Conservation (phyloP, 2,113 vertebrate genomes). For the Tylochromis polylepis region DNA sequence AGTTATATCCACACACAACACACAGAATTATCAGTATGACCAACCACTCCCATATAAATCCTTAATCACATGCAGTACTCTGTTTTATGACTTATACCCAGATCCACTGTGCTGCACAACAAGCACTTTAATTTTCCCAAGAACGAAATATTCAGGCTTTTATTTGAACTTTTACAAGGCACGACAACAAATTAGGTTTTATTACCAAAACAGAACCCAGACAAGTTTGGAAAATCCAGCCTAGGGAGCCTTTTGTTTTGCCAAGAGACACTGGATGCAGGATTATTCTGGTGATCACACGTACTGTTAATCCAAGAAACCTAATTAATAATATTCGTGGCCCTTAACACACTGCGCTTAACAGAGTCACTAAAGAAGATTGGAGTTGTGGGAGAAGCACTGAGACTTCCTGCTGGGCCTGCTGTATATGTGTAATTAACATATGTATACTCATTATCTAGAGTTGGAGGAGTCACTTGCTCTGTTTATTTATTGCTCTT, state of each 20-base stretch:
- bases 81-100: conserved; percentile 39
- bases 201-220: conserved; percentile 46
- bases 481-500: not conserved
- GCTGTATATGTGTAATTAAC: conserved; percentile 31
- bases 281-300: conserved; percentile 43
- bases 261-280: conserved; percentile 24
- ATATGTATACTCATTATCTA: conserved; percentile 19
- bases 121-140: conserved; percentile 44
- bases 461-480: not conserved
- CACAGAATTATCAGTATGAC: conserved; percentile 23
- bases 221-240: conserved; percentile 38
- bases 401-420: conserved; percentile 7
- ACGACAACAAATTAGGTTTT: conserved; percentile 61
- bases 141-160: conserved; percentile 56
- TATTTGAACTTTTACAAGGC: conserved; percentile 62
- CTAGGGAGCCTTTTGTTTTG: conserved; percentile 36
- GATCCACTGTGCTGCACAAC: not conserved
- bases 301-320: conserved; percentile 48
- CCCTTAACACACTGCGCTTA: conserved; percentile 19
- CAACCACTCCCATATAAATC: conserved; percentile 21
- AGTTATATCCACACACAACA: conserved; percentile 31
- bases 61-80: conserved; percentile 37
- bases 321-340: conserved; percentile 55
- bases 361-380: conserved; percentile 24
- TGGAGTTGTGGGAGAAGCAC: conserved; percentile 1